A percentile compares a stretch with the other conserved stretches of the same genome.
Conservation (phyloP, 2,113 vertebrate genomes). For the Xyliphius kryptos region DNA sequence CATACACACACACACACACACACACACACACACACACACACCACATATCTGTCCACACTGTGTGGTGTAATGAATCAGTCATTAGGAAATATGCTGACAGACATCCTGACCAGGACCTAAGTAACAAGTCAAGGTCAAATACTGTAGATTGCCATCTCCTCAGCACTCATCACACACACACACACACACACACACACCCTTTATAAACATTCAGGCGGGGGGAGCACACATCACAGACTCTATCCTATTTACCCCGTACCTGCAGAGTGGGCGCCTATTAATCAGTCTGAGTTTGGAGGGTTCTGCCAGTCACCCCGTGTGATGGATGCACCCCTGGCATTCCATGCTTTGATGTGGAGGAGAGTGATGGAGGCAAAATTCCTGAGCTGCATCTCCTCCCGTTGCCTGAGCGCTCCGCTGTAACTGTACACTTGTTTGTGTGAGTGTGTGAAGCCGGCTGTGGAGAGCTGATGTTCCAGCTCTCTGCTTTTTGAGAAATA, state of each 20-base stretch:
- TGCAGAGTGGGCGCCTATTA: constrained; percentile 25
- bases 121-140: constrained; percentile 41
- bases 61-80: constrained; percentile 16
- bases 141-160: constrained; percentile 29
- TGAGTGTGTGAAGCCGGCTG: neutral
- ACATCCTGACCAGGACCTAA: constrained; percentile 33
- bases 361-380: constrained; percentile 15
- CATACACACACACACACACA: constrained; percentile 5
- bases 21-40: constrained; percentile 23
- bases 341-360: constrained; percentile 27
- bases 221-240: neutral
- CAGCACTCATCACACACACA: constrained; percentile 40
- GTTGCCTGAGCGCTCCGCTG: constrained; percentile 3
- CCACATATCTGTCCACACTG: constrained; percentile 26
- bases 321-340: constrained; percentile 29
- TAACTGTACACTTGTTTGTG: constrained; percentile 23
- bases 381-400: constrained; percentile 3
- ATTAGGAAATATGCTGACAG: constrained; percentile 31
- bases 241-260: constrained; percentile 15
- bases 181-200: constrained; percentile 19
- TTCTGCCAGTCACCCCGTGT: constrained; percentile 14
- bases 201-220: neutral
- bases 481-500: too few species aligned
- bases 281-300: constrained; percentile 28
- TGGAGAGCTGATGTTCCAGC: neutral